A percentile compares a stretch with the other conserved stretches of the same genome.
Conservation (phyloP, 2,888 invertebrate genomes). For the Bellardia pandia region DNA sequence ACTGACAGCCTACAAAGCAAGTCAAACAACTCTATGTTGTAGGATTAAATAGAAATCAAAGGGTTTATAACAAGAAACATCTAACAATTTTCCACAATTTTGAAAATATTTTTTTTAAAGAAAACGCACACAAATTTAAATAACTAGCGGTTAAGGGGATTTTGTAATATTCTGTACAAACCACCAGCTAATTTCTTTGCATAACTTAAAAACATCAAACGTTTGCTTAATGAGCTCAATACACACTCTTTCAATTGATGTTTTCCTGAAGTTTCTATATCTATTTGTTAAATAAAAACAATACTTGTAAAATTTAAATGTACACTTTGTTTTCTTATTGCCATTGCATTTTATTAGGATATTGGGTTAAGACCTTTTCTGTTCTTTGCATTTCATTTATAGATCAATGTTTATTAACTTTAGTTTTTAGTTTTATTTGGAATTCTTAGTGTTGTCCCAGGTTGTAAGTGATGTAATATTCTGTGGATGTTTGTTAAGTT, state of each 20-base stretch:
- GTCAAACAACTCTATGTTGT: neutral
- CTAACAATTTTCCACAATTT: neutral
- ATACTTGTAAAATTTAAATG: neutral
- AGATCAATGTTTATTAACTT: slow-evolving; percentile 54
- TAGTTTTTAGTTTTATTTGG: slow-evolving; percentile 1
- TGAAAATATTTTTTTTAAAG: neutral
- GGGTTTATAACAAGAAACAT: slow-evolving; percentile 10
- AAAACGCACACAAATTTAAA: neutral
- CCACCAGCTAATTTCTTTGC: slow-evolving; percentile 9
- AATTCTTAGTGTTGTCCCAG: neutral
- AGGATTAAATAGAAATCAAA: neutral
- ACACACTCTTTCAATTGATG: neutral
- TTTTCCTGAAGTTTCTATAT: slow-evolving; percentile 9
- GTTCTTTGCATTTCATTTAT: slow-evolving; percentile 5
- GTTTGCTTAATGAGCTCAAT: neutral
- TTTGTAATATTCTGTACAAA: neutral
- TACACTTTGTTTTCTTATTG: slow-evolving; percentile 8
- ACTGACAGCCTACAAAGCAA: slow-evolving; percentile 8
- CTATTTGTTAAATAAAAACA: slow-evolving; percentile 34
- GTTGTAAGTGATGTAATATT: slow-evolving; percentile 38
- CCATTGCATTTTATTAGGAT: slow-evolving; percentile 55
- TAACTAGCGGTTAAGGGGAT: neutral
- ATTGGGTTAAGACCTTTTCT: slow-evolving; percentile 48
- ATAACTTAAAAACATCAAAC: slow-evolving; percentile 16
- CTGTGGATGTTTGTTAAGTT: neutral